phyloP scores from a whole-genome alignment of 2,113 vertebrate species.

The Alectura lathami region DNA sequence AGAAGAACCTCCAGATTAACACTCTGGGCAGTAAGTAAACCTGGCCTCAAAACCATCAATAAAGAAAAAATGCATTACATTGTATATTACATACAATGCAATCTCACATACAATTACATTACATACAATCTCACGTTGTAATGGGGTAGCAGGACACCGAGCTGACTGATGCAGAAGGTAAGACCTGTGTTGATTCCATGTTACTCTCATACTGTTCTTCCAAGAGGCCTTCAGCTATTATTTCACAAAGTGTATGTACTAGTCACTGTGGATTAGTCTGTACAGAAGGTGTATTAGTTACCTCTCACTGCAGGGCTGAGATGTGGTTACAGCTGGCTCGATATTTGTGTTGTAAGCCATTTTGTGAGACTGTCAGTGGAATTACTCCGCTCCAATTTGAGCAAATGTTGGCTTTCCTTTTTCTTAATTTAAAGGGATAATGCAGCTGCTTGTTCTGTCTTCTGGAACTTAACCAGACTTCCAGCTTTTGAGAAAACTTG shows the following conservation, averaged over 20 bases:
- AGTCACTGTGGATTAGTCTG: not conserved
- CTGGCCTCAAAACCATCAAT: not conserved
- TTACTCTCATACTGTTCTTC: not conserved
- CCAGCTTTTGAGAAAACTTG: not conserved
- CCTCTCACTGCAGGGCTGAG: not conserved
- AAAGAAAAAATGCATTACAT: not conserved
- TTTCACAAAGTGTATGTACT: not conserved
- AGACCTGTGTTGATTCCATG: rapidly evolving
- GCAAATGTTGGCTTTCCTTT: not conserved
- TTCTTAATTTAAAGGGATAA: not conserved
- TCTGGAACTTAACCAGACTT: not conserved
- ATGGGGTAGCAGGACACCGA: not conserved
- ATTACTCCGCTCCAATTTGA: not conserved
- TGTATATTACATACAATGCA: too few species aligned
- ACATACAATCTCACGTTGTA: not conserved
- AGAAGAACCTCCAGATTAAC: not conserved
- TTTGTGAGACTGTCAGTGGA: not conserved
- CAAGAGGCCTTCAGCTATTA: not conserved
- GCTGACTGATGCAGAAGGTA: not conserved
- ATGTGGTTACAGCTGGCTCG: not conserved
- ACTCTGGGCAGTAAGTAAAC: not conserved
- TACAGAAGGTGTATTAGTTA: not conserved
- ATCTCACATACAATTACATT: too few species aligned
- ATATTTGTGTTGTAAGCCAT: not conserved
- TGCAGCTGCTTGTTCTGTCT: not conserved